Percentiles rank a stretch among this genome's conserved stretches.
Conservation (phyloP, 2,888 invertebrate genomes). For the Cerceris ruficornis region DNA sequence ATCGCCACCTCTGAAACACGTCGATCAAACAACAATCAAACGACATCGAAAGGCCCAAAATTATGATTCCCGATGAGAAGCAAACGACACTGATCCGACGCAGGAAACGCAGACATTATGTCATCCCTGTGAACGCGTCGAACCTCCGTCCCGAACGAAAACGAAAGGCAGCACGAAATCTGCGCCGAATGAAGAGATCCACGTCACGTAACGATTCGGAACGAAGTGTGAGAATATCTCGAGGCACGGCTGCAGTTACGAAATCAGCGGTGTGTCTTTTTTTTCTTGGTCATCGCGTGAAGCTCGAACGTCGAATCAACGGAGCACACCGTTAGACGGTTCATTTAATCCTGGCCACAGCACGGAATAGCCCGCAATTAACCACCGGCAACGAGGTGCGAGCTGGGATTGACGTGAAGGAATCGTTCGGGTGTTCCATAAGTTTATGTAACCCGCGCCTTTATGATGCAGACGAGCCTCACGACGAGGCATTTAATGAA, state of each 20-base stretch:
- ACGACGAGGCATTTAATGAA: conserved; percentile 42
- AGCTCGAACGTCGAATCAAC: conserved; percentile 23
- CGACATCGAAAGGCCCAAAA: too few relatives aligned
- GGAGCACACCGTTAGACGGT: conserved; percentile 36
- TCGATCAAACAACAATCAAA: too few relatives aligned
- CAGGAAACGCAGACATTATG: conserved; percentile 43
- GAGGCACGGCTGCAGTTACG: conserved; percentile 4
- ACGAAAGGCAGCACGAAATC: conserved; percentile 1
- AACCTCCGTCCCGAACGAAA: background rate
- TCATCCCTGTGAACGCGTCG: conserved; percentile 4
- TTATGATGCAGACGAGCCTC: conserved; percentile 46
- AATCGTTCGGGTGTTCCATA: conserved; percentile 38
- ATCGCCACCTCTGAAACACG: too few relatives aligned
- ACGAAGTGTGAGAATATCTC: background rate
- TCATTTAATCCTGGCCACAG: conserved; percentile 30
- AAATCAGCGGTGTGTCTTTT: background rate
- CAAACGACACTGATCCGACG: conserved; percentile 65
- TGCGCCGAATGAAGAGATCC: conserved; percentile 1
- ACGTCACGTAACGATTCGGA: conserved; percentile 4
- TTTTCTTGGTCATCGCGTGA: conserved; percentile 22
- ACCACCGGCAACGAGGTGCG: conserved; percentile 50
- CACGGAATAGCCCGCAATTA: conserved; percentile 50
- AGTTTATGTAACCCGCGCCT: conserved; percentile 55
- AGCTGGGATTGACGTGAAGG: conserved; percentile 39
- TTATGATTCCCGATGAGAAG: too few relatives aligned